Conservation (phyloP, 2,888 invertebrate species). For the Antitype chi region DNA sequence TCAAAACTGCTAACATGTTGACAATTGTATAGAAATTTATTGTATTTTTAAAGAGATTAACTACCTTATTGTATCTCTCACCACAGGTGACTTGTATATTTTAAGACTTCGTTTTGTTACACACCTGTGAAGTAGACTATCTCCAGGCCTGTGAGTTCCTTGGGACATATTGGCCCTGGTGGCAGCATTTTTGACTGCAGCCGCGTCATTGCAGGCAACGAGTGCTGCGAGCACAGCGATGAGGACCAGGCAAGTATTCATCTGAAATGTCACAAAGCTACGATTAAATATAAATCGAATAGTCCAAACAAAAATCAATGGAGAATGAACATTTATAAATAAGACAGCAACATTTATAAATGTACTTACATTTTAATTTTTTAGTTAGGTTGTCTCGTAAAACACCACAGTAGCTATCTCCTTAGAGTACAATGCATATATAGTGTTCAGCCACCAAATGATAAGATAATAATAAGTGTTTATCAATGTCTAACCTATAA, state of each 20-base stretch:
- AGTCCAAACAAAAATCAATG: background rate
- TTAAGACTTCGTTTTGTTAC: background rate
- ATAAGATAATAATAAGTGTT: constrained; percentile 17
- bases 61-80: no score
- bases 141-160: constrained; percentile 15
- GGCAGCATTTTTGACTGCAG: constrained; percentile 16
- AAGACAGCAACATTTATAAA: background rate
- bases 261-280: constrained; percentile 23
- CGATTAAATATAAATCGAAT: background rate
- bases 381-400: background rate
- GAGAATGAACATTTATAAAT: background rate
- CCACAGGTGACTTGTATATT: no score
- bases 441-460: background rate
- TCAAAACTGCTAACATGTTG: no score
- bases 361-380: constrained; percentile 28
- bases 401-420: constrained; percentile 1
- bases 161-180: constrained; percentile 33
- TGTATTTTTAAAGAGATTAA: no score
- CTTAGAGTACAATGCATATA: constrained; percentile 4
- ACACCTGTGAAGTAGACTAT: constrained; percentile 54
- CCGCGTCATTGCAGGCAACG: constrained; percentile 27
- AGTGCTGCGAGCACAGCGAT: constrained; percentile 40
- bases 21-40: background rate
- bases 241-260: constrained; percentile 36
- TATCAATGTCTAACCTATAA: constrained; percentile 10